Base-by-base conservation (phyloP, 2,888 invertebrate genomes). In the Petrolisthes cinctipes region DNA sequence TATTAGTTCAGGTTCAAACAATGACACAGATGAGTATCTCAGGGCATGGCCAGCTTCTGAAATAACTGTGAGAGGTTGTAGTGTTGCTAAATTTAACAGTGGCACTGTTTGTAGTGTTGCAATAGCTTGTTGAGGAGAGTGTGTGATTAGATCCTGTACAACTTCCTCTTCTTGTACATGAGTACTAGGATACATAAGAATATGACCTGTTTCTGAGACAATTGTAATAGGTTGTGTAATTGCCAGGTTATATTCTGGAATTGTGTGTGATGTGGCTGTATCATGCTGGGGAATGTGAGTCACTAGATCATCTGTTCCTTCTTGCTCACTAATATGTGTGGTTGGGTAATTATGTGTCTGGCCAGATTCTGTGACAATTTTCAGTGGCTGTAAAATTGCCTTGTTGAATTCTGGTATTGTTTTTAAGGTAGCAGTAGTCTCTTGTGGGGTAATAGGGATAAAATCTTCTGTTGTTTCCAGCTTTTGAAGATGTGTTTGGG, bases 351-450 rank as follows among this genome's bases (percentile, higher is more conserved):
- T n/a, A 17, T 76, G 17, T 57, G 37, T 75, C 7, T 20, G 76
- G 5, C 83, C 83, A 20, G 83, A 57, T 76, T 83, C 83, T 53
- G 83, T 76, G 76, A 83, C 83, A 76, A 83, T 23, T 75, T 54
- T 23, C 37, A 83, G 7, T 17, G 83, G 83, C 53, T 61, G 56
- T n/a, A 76, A n/a, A n/a, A 20, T 56, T 7, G 76, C 76, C 56
- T 56, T 57, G n/a, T 57, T 37, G 61, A 83, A 20, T 75, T 57
- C 75, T 73, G 83, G 83, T n/a, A 79, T 20, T 37, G 56, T 14
- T 17, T 37, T 9, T 66, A 66, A 6, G 17, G 51, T 53, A 14
- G 53, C 85, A 79, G 66, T 76, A 11, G 78, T 68, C 53, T 68
- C 51, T 9, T 66, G 61, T 20, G 54, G 54, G 53, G 6, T 78